These are phyloP conservation scores for Piezodorus guildinii DNA, from an alignment of 1,140 invertebrate species.

Conservation along the genomic window DNA sequence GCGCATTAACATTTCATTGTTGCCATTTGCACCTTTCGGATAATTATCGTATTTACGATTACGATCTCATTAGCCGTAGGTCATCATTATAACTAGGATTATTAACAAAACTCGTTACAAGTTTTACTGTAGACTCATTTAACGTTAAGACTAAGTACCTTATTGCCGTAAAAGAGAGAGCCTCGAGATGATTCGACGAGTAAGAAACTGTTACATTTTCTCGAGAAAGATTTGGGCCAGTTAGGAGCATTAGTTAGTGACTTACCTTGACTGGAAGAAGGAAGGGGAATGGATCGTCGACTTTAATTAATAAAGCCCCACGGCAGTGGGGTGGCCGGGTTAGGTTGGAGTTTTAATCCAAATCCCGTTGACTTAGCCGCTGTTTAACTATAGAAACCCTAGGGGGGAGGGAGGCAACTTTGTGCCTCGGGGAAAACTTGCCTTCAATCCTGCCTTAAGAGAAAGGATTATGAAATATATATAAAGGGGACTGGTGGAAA, in stretches of 20 bases:
- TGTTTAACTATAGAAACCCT: conserved; percentile 9
- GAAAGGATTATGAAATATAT: conserved; percentile 9
- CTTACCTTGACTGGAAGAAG: neutral
- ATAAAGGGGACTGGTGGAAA: neutral
- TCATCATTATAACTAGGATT: too few relatives aligned
- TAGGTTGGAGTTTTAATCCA: conserved; percentile 2
- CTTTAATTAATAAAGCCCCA: conserved; percentile 14
- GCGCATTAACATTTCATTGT: too few relatives aligned
- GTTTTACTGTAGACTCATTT: too few relatives aligned
- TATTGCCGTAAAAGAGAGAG: too few relatives aligned
- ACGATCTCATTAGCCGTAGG: too few relatives aligned
- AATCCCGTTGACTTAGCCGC: conserved; percentile 10
- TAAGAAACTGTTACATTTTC: too few relatives aligned
- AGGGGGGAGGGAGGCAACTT: neutral
- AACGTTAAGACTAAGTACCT: too few relatives aligned
- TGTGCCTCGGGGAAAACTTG: neutral
- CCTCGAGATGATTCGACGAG: too few relatives aligned
- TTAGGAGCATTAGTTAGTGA: conserved; percentile 1
- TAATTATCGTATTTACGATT: too few relatives aligned
- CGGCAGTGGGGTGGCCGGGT: neutral
- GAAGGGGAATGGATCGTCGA: neutral
- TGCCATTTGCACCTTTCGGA: too few relatives aligned
- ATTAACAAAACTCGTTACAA: too few relatives aligned
- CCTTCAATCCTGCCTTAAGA: conserved; percentile 1
- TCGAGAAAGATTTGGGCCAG: neutral